These are phyloP conservation scores for Cistogaster globosa DNA, from an alignment of 2,888 invertebrate species.

Conservation along the genomic window DNA sequence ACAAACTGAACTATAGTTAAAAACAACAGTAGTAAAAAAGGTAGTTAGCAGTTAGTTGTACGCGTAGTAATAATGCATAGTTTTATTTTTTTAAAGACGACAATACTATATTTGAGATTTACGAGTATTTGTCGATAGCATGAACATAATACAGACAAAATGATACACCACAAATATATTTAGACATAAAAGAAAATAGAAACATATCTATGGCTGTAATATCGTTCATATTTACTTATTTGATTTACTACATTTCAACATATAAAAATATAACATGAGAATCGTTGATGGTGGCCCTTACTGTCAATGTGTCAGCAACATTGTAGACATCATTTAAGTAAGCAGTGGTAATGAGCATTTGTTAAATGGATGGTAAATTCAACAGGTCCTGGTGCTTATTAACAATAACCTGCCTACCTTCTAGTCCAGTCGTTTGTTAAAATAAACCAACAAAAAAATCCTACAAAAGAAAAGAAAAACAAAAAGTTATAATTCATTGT, in stretches of 20 bases:
- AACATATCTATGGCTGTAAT: slow-evolving; percentile 31
- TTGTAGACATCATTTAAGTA: slow-evolving; percentile 68
- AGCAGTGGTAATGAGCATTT: slow-evolving; percentile 73
- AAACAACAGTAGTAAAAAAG: neutral
- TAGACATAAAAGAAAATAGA: slow-evolving; percentile 21
- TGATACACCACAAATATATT: slow-evolving; percentile 23
- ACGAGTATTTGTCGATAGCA: slow-evolving; percentile 35
- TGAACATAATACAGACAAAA: slow-evolving; percentile 2
- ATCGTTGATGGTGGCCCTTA: slow-evolving; percentile 73
- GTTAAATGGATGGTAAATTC: slow-evolving; percentile 64
- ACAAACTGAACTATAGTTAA: slow-evolving; percentile 21
- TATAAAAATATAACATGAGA: slow-evolving; percentile 68
- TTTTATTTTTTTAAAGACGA: slow-evolving; percentile 1
- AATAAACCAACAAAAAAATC: slow-evolving; percentile 16
- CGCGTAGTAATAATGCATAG: slow-evolving; percentile 8
- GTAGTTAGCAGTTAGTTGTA: slow-evolving; percentile 6
- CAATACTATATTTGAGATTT: slow-evolving; percentile 55
- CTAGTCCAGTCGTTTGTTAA: neutral
- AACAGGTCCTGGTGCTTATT: slow-evolving; percentile 68
- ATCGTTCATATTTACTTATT: neutral
- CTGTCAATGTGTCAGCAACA: slow-evolving; percentile 74
- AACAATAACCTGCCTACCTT: slow-evolving; percentile 49
- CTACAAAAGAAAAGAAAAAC: slow-evolving; percentile 29
- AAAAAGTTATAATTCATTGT: slow-evolving; percentile 71
- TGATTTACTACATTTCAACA: neutral